A percentile compares a stretch with the other conserved stretches of the same genome.
phyloP scores from a whole-genome alignment of 2,113 vertebrate species.

The Monopterus albus region DNA sequence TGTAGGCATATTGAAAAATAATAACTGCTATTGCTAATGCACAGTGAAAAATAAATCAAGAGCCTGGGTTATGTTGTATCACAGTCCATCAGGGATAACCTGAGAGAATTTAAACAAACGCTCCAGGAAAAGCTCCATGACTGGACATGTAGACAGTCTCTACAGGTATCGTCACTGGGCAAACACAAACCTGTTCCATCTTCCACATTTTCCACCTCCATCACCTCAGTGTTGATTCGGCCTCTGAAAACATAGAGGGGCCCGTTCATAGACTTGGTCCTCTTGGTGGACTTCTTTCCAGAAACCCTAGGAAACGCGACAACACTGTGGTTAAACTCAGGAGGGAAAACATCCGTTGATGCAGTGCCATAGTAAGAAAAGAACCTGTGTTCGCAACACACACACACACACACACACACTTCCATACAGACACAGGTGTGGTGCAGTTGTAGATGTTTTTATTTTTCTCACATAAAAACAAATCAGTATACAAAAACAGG shows the following conservation, averaged over 20 bases:
- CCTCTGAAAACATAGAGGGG: constrained; percentile 97
- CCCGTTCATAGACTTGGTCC: constrained; percentile 97
- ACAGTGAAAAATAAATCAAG: not conserved
- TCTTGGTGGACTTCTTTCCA: constrained; percentile 94
- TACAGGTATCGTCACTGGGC: constrained; percentile 9
- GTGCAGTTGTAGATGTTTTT: constrained; percentile 11
- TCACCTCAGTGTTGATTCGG: constrained; percentile 98
- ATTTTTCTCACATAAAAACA: constrained; percentile 34
- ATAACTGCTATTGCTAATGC: not conserved
- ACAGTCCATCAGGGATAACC: not conserved
- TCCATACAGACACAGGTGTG: constrained; percentile 19
- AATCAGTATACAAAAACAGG: constrained; percentile 24
- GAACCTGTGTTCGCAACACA: constrained; percentile 27
- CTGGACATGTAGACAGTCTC: constrained; percentile 10
- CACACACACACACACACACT: constrained; percentile 30
- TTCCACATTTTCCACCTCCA: constrained; percentile 99
- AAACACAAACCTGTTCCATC: constrained; percentile 93
- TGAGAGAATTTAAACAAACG: not conserved
- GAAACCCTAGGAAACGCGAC: constrained; percentile 86
- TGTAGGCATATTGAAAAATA: not conserved
- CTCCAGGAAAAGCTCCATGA: constrained; percentile 19
- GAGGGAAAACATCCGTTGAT: constrained; percentile 51
- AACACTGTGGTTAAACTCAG: constrained; percentile 48
- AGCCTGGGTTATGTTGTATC: not conserved
- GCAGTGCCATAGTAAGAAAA: constrained; percentile 42